Conservation (phyloP, 2,888 invertebrate genomes). For the Gryllus longicercus region DNA sequence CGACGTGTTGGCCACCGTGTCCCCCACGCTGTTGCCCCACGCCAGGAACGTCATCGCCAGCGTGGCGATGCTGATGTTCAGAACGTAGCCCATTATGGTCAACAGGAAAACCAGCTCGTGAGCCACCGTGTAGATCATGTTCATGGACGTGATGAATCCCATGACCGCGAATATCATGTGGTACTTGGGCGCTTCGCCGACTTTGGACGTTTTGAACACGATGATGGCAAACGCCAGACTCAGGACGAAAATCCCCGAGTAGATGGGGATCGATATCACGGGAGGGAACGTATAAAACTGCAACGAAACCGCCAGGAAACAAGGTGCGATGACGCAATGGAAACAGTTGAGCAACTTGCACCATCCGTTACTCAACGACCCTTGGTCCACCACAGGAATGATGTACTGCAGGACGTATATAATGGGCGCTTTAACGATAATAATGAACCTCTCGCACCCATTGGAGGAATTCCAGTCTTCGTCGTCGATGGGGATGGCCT, state of each 20-base stretch:
- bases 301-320: constrained; percentile 51
- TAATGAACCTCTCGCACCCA: not conserved
- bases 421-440: constrained; percentile 45
- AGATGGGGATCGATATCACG: constrained; percentile 48
- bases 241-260: constrained; percentile 48
- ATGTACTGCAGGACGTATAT: constrained; percentile 48
- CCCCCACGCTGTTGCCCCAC: constrained; percentile 62
- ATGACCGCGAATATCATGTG: constrained; percentile 53
- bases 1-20: constrained; percentile 53
- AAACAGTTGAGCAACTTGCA: constrained; percentile 47
- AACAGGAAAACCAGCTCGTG: constrained; percentile 58
- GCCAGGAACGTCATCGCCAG: constrained; percentile 62
- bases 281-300: constrained; percentile 53
- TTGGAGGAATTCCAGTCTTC: not conserved
- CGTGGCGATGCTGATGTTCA: constrained; percentile 56
- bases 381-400: constrained; percentile 49
- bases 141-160: constrained; percentile 56
- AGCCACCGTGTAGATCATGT: constrained; percentile 59
- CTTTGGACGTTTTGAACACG: constrained; percentile 54
- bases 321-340: constrained; percentile 48
- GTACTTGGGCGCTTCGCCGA: constrained; percentile 44
- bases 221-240: constrained; percentile 53
- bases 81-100: constrained; percentile 57
- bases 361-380: constrained; percentile 48
- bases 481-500: not conserved